Percentiles rank a stretch among this genome's conserved stretches.
Conservation (phyloP, 2,797 vertebrate genomes). For the Hemibagrus guttatus region DNA sequence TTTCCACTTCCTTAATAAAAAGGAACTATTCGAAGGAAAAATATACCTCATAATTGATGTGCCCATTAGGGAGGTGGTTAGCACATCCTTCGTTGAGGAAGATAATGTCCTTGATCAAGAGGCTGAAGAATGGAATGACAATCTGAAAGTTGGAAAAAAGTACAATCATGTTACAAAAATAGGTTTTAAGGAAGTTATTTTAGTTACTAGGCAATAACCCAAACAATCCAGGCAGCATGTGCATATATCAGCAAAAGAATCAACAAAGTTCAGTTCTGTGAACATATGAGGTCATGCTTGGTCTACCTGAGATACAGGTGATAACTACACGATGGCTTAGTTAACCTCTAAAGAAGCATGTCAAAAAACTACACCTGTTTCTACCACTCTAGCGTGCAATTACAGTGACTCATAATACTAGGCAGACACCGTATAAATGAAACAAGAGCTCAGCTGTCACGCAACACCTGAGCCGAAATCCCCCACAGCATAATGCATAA, state of each 20-base stretch:
- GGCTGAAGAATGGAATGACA: constrained; percentile 96
- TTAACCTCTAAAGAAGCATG: constrained; percentile 16
- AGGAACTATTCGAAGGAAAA: neutral
- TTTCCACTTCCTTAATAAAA: constrained; percentile 24
- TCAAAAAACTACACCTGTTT: constrained; percentile 41
- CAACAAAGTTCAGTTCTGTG: neutral
- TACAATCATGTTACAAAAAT: constrained; percentile 20
- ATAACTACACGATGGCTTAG: neutral
- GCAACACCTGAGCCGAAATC: constrained; percentile 18
- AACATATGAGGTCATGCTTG: neutral
- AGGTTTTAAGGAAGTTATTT: neutral
- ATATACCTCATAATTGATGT: constrained; percentile 90
- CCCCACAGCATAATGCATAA: constrained; percentile 15
- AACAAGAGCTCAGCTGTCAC: constrained; percentile 26
- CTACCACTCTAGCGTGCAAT: constrained; percentile 14
- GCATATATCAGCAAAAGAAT: neutral
- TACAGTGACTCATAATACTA: constrained; percentile 25
- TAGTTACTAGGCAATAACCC: neutral
- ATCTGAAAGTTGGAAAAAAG: constrained; percentile 77
- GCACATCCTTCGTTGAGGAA: constrained; percentile 94
- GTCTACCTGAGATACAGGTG: neutral
- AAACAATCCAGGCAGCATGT: neutral
- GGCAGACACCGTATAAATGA: constrained; percentile 10
- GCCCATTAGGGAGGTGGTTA: constrained; percentile 87
- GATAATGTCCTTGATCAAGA: constrained; percentile 94